Base-by-base conservation (phyloP, 2,113 vertebrate genomes). In the Gnathonemus echidnorhynchus region DNA sequence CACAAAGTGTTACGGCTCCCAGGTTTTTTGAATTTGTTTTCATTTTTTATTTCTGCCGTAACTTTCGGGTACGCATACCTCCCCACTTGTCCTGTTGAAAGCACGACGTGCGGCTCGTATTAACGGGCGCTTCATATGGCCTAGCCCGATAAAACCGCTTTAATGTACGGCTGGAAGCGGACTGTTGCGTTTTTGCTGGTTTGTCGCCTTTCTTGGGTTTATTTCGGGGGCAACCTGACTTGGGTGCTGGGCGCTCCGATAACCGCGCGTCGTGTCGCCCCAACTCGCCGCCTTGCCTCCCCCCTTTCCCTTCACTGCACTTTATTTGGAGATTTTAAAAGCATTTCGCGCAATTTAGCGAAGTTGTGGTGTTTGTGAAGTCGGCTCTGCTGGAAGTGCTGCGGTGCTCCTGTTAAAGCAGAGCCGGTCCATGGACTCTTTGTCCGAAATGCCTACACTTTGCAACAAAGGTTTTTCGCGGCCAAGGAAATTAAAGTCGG, bases 391-490 rank as follows among this genome's bases (percentile, higher is more conserved):
- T 52, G 53, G 21, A n/a, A 74, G 42, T n/a, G 42, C 56, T 87
- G 56, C 56, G 70, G 24, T 46, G 49, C 80, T 48, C 42, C 15
- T 17, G 21, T 88, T 24, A 77, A 70, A 87, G 52, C 53, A 21
- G n/a, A 86, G 46, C 80, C 56, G 80, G 13, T n/a, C 83, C 86
- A 17, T 39, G 39, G 56, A 45, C 50, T 91, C 91, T 92, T 92
- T 92, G 91, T 92, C 89, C 91, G 31, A 39, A 19, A 86, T 80
- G 88, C 50, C 58, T 90, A 77, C 39, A 77, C 80, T 90, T 89
- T 90, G 86, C 89, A 88, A 92, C 90, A 89, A 91, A 89, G 90
- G 90, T 90, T 58, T 87, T 74, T 84, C 58, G 74, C 35, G 50
- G 49, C 86, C 70, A 86, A 66, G 62, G 24, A 3, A 53, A 42